Conservation (phyloP, 2,888 invertebrate genomes). For the Sinodicranocentrus sp. region DNA sequence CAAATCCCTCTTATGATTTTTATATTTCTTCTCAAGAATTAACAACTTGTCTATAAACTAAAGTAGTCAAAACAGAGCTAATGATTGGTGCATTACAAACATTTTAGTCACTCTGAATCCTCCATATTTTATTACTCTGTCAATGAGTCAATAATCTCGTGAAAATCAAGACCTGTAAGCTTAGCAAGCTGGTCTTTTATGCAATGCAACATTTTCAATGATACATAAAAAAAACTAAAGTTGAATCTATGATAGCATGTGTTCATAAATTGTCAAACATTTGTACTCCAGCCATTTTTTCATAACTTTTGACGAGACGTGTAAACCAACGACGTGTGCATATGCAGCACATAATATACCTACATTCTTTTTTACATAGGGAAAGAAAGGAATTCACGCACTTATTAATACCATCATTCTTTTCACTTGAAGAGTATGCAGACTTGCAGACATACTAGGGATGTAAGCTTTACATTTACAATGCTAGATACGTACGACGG, state of each 20-base stretch:
- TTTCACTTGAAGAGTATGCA: not conserved
- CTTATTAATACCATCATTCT: not conserved
- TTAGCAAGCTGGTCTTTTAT: too few relatives aligned
- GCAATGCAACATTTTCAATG: too few relatives aligned
- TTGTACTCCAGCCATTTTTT: conserved; percentile 21
- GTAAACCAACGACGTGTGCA: too few relatives aligned
- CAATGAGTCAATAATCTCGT: conserved; percentile 52
- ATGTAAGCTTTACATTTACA: too few relatives aligned
- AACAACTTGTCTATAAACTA: too few relatives aligned
- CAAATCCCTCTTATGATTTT: too few relatives aligned
- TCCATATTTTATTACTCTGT: conserved; percentile 50
- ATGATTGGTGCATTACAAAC: conserved; percentile 13
- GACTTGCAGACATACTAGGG: not conserved
- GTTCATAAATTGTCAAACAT: conserved; percentile 28
- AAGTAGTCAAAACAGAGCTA: conserved; percentile 42
- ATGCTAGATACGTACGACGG: too few relatives aligned
- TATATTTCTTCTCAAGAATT: too few relatives aligned
- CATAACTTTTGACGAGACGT: conserved; percentile 4
- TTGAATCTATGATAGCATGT: conserved; percentile 12
- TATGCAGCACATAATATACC: too few relatives aligned
- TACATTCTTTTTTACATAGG: too few relatives aligned
- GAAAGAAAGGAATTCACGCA: not conserved
- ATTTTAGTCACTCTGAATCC: conserved; percentile 4
- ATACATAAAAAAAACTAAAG: not conserved
- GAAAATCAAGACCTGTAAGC: conserved; percentile 11